Evolutionary conservation across 1,140 invertebrate species (phyloP).

Genomic region (Meloidogyne floridensis): DNA sequence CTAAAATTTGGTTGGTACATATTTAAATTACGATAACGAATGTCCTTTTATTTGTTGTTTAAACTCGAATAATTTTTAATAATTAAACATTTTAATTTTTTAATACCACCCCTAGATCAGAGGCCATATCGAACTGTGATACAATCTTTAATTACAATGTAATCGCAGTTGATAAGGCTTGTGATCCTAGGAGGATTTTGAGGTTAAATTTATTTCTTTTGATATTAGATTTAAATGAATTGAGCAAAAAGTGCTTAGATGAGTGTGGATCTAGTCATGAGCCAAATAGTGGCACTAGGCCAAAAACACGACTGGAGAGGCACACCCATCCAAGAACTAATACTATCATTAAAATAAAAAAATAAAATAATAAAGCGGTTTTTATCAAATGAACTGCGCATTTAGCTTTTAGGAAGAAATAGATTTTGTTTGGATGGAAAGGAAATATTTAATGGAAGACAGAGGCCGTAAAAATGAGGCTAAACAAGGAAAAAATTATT

Average conservation of each 20-base stretch:
- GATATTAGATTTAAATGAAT: neutral
- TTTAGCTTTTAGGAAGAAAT: neutral
- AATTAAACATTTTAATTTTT: neutral
- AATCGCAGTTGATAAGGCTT: constrained; percentile 41
- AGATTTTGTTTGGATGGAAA: neutral
- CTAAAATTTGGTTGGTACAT: no score
- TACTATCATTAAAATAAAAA: neutral
- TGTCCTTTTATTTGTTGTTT: no score
- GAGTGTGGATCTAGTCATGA: constrained; percentile 52
- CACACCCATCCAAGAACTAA: constrained; percentile 34
- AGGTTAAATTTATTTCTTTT: neutral
- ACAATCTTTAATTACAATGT: constrained; percentile 34
- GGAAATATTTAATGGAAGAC: constrained; percentile 12
- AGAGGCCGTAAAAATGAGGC: neutral
- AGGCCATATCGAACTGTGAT: constrained; percentile 49
- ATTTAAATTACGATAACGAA: no score
- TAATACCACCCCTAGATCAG: constrained; percentile 23
- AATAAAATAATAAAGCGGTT: neutral
- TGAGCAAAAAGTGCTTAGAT: constrained; percentile 35
- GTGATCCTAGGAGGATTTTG: constrained; percentile 14
- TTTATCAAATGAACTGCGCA: neutral
- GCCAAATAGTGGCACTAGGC: neutral
- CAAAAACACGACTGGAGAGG: constrained; percentile 28
- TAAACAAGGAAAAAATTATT: neutral
- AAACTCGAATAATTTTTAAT: neutral